Base-by-base conservation (phyloP, 2,113 vertebrate species). In the Psephotus haematonotus region DNA sequence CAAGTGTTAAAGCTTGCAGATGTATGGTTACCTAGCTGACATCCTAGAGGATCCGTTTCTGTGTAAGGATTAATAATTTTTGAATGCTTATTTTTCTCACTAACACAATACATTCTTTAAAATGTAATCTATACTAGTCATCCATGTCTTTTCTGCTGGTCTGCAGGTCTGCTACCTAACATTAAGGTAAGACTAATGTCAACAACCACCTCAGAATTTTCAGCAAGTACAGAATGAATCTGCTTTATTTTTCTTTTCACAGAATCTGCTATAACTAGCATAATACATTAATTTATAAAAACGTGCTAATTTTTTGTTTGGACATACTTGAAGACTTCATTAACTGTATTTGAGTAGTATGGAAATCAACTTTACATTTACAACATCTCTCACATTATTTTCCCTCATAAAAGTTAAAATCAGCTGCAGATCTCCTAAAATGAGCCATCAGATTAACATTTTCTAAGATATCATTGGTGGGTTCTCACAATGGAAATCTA, bases 401-500 rank as follows among this genome's bases (percentile, higher is more conserved):
- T 18, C 14, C 17, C 23, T 50, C 37, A 50, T n/a, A 39, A 53
- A 77, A 60, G 28, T 25, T 83, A 70, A 59, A 80, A 70, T 47
- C 33, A n/a, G 33, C 41, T 77, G 33, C 52, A 63, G 20, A 17
- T 50, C 11, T 91, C 23, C 8, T 64, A 67, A 92, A 86, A 87
- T 2, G 3, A 92, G 5, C 13, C 43, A 86, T 82, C 39, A 88
- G 35, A 64, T 75, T 29, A 86, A 68, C n/a, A 65, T 90, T 92
- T 96, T 60, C 29, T 78, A 68, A 82, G 29, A 37, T 57, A 83
- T 33, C 39, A 50, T 35, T 64, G 27, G 35, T 86, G 53, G 17
- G 25, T 78, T 82, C 79, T 80, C 59, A 80, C 33, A 75, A 44
- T 50, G 72, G 67, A 96, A 95, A 91, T 82, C 82, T 84, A 60